A percentile compares a stretch with the other conserved stretches of the same genome.
Evolutionary conservation across 1,140 invertebrate genomes (phyloP).

Genomic region (Nebria ingens): DNA sequence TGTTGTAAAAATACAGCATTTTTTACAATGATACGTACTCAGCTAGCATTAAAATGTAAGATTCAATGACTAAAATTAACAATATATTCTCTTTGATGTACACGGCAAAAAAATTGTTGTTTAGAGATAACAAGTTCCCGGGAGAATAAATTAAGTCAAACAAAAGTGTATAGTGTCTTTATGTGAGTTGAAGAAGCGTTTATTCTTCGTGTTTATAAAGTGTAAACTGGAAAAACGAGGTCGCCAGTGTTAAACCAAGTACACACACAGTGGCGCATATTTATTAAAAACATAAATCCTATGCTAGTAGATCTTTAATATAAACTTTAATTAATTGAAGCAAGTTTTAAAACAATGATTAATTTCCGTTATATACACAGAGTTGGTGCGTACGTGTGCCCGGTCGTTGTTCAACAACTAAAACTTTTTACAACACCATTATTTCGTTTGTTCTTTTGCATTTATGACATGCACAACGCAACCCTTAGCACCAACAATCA

Average conservation of each 20-base stretch:
- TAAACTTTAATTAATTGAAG: constrained; percentile 17
- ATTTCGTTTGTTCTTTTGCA: constrained; percentile 6
- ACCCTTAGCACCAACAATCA: neutral
- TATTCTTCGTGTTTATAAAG: neutral
- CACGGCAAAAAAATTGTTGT: too few species aligned
- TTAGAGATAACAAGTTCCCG: too few species aligned
- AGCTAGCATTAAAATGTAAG: too few species aligned
- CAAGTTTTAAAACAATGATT: constrained; percentile 15
- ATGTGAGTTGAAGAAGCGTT: neutral
- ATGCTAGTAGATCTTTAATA: constrained; percentile 13
- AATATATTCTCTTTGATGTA: too few species aligned
- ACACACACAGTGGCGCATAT: too few species aligned
- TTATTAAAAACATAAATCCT: constrained; percentile 17
- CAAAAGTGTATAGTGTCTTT: neutral
- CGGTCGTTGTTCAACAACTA: neutral
- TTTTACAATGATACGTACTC: too few species aligned
- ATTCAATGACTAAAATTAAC: too few species aligned
- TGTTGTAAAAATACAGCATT: too few species aligned
- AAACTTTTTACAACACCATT: constrained; percentile 13
- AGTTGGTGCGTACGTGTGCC: neutral
- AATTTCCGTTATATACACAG: constrained; percentile 6
- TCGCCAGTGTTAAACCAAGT: neutral
- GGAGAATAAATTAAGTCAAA: neutral
- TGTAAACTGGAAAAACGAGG: neutral
- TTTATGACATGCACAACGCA: neutral